phyloP scores from a whole-genome alignment of 2,888 invertebrate genomes.

The Trypoxylon attenuatum region DNA sequence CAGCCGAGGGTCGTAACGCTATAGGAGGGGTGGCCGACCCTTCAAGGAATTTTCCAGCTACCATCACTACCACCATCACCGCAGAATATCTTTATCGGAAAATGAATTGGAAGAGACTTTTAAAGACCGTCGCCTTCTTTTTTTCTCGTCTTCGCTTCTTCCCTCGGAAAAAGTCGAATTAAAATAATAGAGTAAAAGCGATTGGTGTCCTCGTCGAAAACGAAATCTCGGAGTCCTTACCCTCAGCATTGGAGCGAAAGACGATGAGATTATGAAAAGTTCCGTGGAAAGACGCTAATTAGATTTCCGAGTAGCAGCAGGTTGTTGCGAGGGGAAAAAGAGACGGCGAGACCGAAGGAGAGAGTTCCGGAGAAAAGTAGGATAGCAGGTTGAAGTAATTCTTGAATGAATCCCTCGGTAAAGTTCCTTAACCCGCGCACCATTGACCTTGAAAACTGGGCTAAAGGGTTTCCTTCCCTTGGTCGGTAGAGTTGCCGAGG shows the following conservation, averaged over 20 bases:
- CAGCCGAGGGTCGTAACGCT: constrained; percentile 39
- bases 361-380: too few relatives aligned
- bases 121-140: background rate
- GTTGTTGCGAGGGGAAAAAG: too few relatives aligned
- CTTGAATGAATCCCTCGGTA: constrained; percentile 35
- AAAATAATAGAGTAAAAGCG: too few relatives aligned
- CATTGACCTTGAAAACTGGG: constrained; percentile 57
- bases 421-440: constrained; percentile 40
- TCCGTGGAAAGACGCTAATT: too few relatives aligned
- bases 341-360: too few relatives aligned
- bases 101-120: constrained; percentile 23
- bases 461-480: constrained; percentile 55
- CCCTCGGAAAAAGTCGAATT: constrained; percentile 17
- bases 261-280: too few relatives aligned
- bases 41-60: constrained; percentile 25
- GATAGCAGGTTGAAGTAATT: too few relatives aligned
- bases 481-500: constrained; percentile 30
- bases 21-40: constrained; percentile 41
- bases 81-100: constrained; percentile 31
- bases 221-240: too few relatives aligned
- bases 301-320: too few relatives aligned
- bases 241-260: too few relatives aligned
- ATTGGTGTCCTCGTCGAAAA: too few relatives aligned
- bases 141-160: background rate
- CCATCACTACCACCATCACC: constrained; percentile 15